Evolutionary conservation across 2,888 invertebrate genomes (phyloP), one percentile per base, ranked within the genome.

Genomic region (Ditylenchus weischeri): DNA sequence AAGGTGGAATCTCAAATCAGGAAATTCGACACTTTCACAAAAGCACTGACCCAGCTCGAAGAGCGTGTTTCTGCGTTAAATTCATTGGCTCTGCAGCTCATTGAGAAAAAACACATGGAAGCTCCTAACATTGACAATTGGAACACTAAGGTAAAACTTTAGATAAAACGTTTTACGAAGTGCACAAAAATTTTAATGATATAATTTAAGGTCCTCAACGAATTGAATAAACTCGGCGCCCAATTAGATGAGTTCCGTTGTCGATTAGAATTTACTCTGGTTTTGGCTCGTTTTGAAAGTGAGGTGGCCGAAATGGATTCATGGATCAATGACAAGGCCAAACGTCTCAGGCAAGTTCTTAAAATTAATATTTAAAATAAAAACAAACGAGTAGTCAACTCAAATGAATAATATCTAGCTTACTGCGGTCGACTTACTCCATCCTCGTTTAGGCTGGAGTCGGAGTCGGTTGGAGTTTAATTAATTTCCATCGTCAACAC

Each of bases 1-100:
- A 15, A 43, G 43, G 93, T 95, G 0, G 90, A 91, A 77, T 90
- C 89, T 54, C 89, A 91, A 81, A 88, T 91, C 36, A 92, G 92
- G 85, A 92, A 92, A 82, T 93, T 95, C 78, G 93, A 93, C 77
- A 93, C 91, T 3, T 94, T 96, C 83, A 93, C 93, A 83, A 92
- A 92, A 79, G 86, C 94, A 0, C 88, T 95, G 10, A 88, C 89
- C 18, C 74, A 76, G 18, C 68, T 80, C 21, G 75, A 76, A 21
- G 79, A 80, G 50, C 69, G 82, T 29, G 74, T 80, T n/a, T 66
- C 58, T 3, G 65, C 70, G 5, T 65, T 78, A 51, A 77, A 78
- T 57, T 67, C 69, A 36, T 75, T 73, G 47, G 79, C 80, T 7
- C 62, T 66, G 15, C 70, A 93, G 84, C 86, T 96, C 62, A 86